Percentiles rank a stretch among this genome's conserved stretches.
These are phyloP conservation scores for Drosophila orosa DNA, from an alignment of 1,140 invertebrate genomes.

Conservation along the genomic window DNA sequence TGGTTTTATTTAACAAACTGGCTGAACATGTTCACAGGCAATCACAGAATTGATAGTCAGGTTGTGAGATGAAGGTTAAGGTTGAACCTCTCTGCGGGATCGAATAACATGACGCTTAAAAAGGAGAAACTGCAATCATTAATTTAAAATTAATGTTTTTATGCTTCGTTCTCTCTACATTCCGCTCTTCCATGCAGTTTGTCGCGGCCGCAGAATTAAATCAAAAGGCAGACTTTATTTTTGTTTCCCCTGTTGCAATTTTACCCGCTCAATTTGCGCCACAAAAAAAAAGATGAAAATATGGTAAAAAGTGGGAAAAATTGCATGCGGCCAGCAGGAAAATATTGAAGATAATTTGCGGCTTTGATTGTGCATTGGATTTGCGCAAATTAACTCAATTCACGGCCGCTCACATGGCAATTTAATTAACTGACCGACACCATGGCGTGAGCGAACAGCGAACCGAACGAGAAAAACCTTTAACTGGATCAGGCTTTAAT, in stretches of 20 bases:
- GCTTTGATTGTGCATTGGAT: constrained; percentile 62
- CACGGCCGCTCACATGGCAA: constrained; percentile 51
- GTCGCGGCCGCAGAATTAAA: constrained; percentile 61
- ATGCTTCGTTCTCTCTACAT: constrained; percentile 5
- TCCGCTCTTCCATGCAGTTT: constrained; percentile 45
- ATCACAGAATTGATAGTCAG: constrained; percentile 14
- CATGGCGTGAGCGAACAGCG: not conserved
- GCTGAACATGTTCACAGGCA: constrained; percentile 17
- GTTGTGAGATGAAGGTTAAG: not conserved
- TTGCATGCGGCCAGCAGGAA: constrained; percentile 23
- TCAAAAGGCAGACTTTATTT: constrained; percentile 57
- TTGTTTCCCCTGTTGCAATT: constrained; percentile 20
- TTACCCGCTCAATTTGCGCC: constrained; percentile 53
- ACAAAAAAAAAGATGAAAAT: constrained; percentile 9
- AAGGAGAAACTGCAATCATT: constrained; percentile 19
- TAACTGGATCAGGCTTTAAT: constrained; percentile 31
- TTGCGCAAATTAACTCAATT: constrained; percentile 76
- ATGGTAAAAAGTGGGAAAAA: constrained; percentile 33
- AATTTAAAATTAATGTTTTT: constrained; percentile 36
- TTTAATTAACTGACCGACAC: constrained; percentile 64
- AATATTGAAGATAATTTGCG: constrained; percentile 74
- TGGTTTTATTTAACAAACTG: constrained; percentile 35
- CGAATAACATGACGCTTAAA: not conserved
- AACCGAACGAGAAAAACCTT: constrained; percentile 10
- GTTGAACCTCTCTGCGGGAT: not conserved